Evolutionary conservation across 2,797 vertebrate species (phyloP).

Genomic region (Chrosomus eos): DNA sequence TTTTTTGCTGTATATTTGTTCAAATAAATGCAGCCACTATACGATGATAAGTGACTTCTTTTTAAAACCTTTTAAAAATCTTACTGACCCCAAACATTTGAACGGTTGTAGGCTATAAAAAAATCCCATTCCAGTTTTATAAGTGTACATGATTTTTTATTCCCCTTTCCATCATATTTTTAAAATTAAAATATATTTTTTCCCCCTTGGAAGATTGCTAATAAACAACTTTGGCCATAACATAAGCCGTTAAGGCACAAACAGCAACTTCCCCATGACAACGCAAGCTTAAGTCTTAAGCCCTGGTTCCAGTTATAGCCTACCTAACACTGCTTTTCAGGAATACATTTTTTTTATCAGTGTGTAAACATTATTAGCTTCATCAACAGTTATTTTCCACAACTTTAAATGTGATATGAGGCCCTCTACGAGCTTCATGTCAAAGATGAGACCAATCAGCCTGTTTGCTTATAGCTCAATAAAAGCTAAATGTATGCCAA

Average conservation of each 20-base stretch:
- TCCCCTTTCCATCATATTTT: not conserved
- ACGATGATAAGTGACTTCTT: not conserved
- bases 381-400: slow-evolving; percentile 22
- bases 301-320: slow-evolving; percentile 6
- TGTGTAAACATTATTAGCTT: slow-evolving; percentile 41
- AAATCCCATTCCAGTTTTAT: not conserved
- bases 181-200: not conserved
- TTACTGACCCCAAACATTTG: not conserved
- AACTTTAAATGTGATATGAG: slow-evolving; percentile 29
- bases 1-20: not conserved
- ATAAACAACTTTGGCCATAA: not conserved
- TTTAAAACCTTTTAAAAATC: not conserved
- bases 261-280: slow-evolving; percentile 28
- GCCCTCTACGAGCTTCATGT: slow-evolving; percentile 15
- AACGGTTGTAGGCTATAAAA: not conserved
- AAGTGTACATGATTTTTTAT: not conserved
- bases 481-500: slow-evolving; percentile 33
- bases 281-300: slow-evolving; percentile 9
- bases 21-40: not conserved
- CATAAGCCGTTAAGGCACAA: not conserved
- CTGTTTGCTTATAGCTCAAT: slow-evolving; percentile 42
- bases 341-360: slow-evolving; percentile 2
- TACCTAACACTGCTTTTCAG: not conserved
- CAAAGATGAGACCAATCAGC: slow-evolving; percentile 38
- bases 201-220: too few species aligned